Percentiles rank a stretch among this genome's conserved stretches.
Conservation (phyloP, 1,140 invertebrate genomes). For the Trichogramma pretiosum region DNA sequence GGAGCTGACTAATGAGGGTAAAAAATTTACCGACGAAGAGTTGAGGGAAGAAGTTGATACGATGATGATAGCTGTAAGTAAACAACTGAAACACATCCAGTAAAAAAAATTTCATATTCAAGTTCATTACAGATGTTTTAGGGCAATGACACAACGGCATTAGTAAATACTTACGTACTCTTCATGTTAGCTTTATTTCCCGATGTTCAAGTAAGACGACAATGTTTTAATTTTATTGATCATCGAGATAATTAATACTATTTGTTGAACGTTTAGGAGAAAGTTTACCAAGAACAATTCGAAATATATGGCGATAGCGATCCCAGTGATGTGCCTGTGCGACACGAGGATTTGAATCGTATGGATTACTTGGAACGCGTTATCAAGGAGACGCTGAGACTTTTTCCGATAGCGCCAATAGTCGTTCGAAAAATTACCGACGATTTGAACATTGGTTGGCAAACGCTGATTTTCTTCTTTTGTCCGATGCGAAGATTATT, state of each 20-base stretch:
- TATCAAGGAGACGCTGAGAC: constrained; percentile 55
- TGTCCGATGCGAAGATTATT: too few species aligned
- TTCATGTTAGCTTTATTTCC: constrained; percentile 53
- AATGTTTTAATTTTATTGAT: too few species aligned
- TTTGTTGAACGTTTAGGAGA: constrained; percentile 46
- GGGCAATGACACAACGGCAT: constrained; percentile 68
- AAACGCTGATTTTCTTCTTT: too few species aligned
- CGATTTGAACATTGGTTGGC: constrained; percentile 34
- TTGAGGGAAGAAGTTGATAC: constrained; percentile 68
- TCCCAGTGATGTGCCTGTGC: constrained; percentile 22
- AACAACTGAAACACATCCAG: too few species aligned
- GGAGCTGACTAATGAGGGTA: constrained; percentile 32
- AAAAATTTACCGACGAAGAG: constrained; percentile 45
- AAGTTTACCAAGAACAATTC: constrained; percentile 51
- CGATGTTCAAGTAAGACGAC: constrained; percentile 48
- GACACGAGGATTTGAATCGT: constrained; percentile 47
- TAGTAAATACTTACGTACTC: constrained; percentile 51
- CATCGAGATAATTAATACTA: too few species aligned
- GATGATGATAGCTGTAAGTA: constrained; percentile 53
- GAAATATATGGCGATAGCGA: constrained; percentile 39
- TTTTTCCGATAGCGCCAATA: constrained; percentile 56
- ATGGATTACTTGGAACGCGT: constrained; percentile 56
- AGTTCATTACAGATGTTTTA: constrained; percentile 39
- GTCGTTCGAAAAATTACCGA: constrained; percentile 43
- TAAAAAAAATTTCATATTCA: neutral